Base-by-base conservation (phyloP, 2,797 vertebrate genomes). In the Neomorphus geoffroyi region DNA sequence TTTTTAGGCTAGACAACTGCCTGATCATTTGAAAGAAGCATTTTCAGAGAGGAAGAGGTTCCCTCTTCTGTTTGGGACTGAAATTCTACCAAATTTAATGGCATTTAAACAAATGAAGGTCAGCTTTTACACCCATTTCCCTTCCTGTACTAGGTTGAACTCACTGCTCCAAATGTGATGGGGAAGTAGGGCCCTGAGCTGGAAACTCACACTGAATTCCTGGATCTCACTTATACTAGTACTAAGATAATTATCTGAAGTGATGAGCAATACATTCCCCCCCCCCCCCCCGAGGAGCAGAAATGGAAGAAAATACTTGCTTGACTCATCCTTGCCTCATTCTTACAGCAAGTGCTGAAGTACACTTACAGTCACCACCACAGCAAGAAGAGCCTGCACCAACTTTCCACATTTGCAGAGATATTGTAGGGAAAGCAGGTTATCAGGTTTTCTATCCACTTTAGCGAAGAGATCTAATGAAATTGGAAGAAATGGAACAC, bases 271-370 rank as follows among this genome's bases (percentile, higher is more conserved):
- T 48, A 35, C 23, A 14, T 70, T 81, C 48, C 41, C 2, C 21
- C 7, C 7, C 41, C 2, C 21, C 10, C 7, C 39, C 12, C 4
- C 0, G 0, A 84, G 90, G 64, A 75, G 32, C 48, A 77, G 51
- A 77, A 90, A 75, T 66, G 62, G 90, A 96, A 91, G 66, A 84
- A 92, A 95, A 92, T 23, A 62, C 48, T 93, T 69, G 39, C 53
- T 88, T 94, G 82, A 95, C 64, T 97, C 87, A 95, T 93, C 90
- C 32, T 73, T 79, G 67, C 61, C 79, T 10, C 2, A 8, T 26
- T 90, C 79, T 66, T 79, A n/a, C 66, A 86, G 13, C 7, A 60
- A 70, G 66, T 92, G 39, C 74, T 74, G 62, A 65, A 81, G 48
- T 18, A 54, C 1, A 8, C 39, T 77, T 37, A 32, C 19, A 78